Evolutionary conservation across 2,797 vertebrate species (phyloP).

Genomic region (Gallinago nigripennis): DNA sequence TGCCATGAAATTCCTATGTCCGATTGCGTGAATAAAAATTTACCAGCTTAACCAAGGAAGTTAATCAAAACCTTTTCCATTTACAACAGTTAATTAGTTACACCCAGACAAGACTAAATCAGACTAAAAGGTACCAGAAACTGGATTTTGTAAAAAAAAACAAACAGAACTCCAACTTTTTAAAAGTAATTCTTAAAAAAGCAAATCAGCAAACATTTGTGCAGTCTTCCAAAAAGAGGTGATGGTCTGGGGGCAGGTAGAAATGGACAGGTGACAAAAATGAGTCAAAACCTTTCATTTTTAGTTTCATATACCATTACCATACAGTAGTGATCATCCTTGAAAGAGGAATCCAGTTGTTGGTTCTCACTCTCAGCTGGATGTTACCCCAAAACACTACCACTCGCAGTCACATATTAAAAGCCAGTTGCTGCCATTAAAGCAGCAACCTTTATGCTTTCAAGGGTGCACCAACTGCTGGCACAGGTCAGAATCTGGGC

Average conservation of each 20-base stretch:
- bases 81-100: background rate
- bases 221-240: background rate
- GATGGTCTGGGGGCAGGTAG: rapidly evolving
- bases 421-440: background rate
- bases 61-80: background rate
- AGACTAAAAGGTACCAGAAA: background rate
- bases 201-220: background rate
- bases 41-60: background rate
- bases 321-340: background rate
- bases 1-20: background rate
- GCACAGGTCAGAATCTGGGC: background rate
- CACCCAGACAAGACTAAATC: background rate
- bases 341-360: background rate
- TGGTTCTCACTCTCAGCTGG: background rate
- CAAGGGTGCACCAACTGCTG: background rate
- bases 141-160: rapidly evolving
- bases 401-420: rapidly evolving
- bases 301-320: background rate
- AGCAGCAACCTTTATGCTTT: background rate
- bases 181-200: background rate
- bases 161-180: too few relatives aligned
- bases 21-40: background rate
- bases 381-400: background rate
- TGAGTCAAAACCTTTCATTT: background rate
- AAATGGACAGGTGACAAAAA: background rate